Evolutionary conservation across 2,888 invertebrate genomes (phyloP).

Genomic region (Drosophila eohydei): DNA sequence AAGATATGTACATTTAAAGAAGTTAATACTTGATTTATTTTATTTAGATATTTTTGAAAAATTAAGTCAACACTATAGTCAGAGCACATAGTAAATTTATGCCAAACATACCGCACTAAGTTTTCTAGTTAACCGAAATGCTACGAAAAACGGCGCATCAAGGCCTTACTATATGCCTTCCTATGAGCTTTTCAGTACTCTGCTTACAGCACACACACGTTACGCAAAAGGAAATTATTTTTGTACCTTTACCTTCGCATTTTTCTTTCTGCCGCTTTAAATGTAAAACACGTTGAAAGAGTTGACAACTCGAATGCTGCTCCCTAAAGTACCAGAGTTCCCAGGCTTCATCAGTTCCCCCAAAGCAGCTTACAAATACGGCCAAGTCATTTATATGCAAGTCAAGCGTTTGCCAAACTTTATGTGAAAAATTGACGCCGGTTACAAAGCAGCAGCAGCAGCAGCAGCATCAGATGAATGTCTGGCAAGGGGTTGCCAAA

Average conservation of each 20-base stretch:
- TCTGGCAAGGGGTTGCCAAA: conserved; percentile 10
- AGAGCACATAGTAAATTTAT: no score
- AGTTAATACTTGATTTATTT: background rate
- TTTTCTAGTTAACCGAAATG: conserved; percentile 21
- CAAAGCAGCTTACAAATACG: conserved; percentile 48
- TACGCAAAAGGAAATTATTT: conserved; percentile 75
- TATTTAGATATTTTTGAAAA: background rate
- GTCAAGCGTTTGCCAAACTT: conserved; percentile 79
- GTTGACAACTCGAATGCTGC: conserved; percentile 73
- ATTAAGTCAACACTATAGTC: no score
- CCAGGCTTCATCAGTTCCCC: conserved; percentile 29
- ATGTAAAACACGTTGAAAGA: conserved; percentile 80
- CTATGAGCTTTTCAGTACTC: conserved; percentile 5
- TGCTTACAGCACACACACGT: conserved; percentile 34
- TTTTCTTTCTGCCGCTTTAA: conserved; percentile 59
- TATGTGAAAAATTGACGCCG: conserved; percentile 78
- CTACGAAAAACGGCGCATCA: background rate
- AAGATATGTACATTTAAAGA: no score
- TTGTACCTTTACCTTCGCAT: conserved; percentile 45
- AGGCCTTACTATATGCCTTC: conserved; percentile 8
- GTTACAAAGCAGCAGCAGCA: conserved; percentile 36
- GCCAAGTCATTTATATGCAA: conserved; percentile 79
- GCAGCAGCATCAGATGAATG: conserved; percentile 14
- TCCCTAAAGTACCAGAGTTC: conserved; percentile 27
- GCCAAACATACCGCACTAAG: conserved; percentile 24